A percentile compares a stretch with the other conserved stretches of the same genome.
phyloP scores from a whole-genome alignment of 2,888 invertebrate species.

The Nebria brevicollis region DNA sequence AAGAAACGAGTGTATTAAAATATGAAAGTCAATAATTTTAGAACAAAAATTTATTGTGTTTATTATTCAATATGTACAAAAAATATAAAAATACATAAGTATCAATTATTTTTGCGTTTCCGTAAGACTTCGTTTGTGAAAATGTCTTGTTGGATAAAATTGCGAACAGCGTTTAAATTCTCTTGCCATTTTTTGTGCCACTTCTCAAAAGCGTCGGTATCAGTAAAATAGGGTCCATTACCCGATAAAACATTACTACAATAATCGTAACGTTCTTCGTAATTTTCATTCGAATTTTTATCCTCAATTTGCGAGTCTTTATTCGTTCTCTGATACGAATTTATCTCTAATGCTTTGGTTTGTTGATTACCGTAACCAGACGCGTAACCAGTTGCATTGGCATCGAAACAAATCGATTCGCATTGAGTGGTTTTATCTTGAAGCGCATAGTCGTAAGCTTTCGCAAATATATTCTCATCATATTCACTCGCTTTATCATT shows the following conservation, averaged over 20 bases:
- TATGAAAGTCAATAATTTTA: too few relatives aligned
- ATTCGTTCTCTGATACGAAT: background rate
- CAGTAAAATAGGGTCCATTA: constrained; percentile 55
- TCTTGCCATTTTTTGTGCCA: constrained; percentile 59
- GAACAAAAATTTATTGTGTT: background rate
- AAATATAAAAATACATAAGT: background rate
- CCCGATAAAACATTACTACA: constrained; percentile 56
- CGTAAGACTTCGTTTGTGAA: constrained; percentile 55
- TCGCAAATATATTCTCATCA: constrained; percentile 32
- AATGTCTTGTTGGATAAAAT: constrained; percentile 60
- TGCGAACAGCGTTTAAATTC: constrained; percentile 56
- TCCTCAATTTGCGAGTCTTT: background rate
- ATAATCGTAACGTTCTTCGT: constrained; percentile 54
- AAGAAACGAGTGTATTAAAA: too few relatives aligned
- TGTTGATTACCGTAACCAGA: constrained; percentile 16
- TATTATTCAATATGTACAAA: constrained; percentile 4
- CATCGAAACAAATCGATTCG: background rate
- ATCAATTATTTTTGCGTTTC: background rate
- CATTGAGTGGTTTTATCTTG: background rate
- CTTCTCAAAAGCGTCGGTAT: constrained; percentile 55
- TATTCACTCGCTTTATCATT: constrained; percentile 1
- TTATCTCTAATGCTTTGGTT: background rate
- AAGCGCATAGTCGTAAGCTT: constrained; percentile 35
- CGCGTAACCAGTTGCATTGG: constrained; percentile 29
- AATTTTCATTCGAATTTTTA: constrained; percentile 43